phyloP scores from a whole-genome alignment of 1,140 invertebrate species.

The Orchesella cincta region DNA sequence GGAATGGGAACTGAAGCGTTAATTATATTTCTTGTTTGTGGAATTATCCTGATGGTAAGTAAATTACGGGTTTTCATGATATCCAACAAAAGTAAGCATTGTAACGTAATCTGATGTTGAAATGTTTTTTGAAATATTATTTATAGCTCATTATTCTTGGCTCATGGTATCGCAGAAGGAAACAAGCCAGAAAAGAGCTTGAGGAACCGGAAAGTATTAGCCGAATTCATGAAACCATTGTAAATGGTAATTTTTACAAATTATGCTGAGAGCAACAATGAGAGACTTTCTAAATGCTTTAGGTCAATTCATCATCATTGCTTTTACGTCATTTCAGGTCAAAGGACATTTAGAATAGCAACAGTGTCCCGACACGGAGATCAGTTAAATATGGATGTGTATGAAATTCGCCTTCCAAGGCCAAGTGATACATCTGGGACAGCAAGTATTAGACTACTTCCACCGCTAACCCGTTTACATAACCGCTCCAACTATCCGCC shows the following conservation, averaged over 20 bases:
- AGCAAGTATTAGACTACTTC: neutral
- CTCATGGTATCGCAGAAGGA: conserved; percentile 5
- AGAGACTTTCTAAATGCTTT: neutral
- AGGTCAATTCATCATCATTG: neutral
- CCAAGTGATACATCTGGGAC: neutral
- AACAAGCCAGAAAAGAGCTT: neutral
- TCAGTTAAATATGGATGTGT: neutral
- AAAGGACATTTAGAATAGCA: conserved; percentile 17
- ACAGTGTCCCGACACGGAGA: neutral
- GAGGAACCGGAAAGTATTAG: neutral
- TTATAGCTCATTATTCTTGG: neutral
- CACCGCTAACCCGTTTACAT: neutral
- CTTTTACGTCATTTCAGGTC: neutral
- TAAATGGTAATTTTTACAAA: neutral
- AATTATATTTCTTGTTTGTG: neutral
- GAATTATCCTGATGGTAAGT: neutral
- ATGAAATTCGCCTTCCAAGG: conserved; percentile 1
- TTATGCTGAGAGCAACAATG: neutral
- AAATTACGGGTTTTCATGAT: too few species aligned
- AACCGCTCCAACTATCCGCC: neutral
- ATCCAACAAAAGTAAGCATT: too few species aligned
- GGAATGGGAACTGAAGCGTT: neutral
- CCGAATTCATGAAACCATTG: neutral
- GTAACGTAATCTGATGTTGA: too few species aligned
- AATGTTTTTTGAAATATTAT: too few species aligned